Evolutionary conservation across 2,797 vertebrate species (phyloP).

Genomic region (Limnodromus scolopaceus): DNA sequence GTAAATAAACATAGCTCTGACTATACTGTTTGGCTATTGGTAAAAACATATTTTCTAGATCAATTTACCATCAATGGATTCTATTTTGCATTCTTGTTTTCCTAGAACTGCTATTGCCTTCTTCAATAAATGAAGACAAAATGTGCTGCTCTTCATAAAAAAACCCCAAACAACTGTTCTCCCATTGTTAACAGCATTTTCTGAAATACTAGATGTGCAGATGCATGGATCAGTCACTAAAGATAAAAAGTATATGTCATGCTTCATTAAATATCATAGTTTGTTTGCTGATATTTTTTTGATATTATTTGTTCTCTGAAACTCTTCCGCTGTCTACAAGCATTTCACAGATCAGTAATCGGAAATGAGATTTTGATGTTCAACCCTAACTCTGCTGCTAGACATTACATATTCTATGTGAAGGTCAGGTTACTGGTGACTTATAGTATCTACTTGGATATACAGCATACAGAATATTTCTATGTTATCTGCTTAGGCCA

Average conservation of each 20-base stretch:
- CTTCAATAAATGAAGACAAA: not conserved
- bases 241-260: not conserved
- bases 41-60: not conserved
- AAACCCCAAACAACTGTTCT: not conserved
- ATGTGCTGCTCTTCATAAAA: not conserved
- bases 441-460: not conserved
- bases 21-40: not conserved
- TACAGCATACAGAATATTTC: not conserved
- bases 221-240: not conserved
- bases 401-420: conserved; percentile 24
- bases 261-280: not conserved
- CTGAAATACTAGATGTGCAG: not conserved
- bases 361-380: conserved; percentile 60
- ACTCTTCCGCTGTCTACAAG: not conserved
- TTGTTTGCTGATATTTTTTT: conserved; percentile 52
- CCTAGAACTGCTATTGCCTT: not conserved
- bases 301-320: conserved; percentile 32
- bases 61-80: not conserved
- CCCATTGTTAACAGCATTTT: not conserved
- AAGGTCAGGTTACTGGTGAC: conserved; percentile 53
- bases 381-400: not conserved
- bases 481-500: not conserved
- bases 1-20: not conserved
- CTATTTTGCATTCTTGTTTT: not conserved
- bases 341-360: conserved; percentile 61